Evolutionary conservation across 2,797 vertebrate species (phyloP).

Genomic region (Selene dorsalis): DNA sequence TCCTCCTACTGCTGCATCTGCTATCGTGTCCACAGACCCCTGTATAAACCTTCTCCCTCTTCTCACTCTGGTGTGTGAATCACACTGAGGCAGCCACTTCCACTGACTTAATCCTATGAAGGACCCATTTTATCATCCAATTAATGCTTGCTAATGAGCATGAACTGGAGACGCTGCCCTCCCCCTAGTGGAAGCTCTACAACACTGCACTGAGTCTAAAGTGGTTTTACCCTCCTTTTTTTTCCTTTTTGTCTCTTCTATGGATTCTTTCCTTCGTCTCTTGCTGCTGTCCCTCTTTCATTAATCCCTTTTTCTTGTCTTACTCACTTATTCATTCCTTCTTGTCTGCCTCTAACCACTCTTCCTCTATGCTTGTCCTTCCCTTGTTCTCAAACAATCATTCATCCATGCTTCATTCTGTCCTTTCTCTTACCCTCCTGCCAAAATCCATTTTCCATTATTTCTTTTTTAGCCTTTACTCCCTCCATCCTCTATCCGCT

Average conservation of each 20-base stretch:
- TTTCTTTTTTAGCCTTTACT: conserved; percentile 9
- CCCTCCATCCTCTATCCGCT: background rate
- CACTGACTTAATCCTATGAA: conserved; percentile 23
- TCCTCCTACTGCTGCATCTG: conserved; percentile 40
- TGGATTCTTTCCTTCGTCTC: conserved; percentile 12
- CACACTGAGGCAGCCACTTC: conserved; percentile 32
- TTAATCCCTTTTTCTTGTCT: conserved; percentile 45
- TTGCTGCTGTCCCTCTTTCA: conserved; percentile 4
- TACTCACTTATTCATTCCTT: conserved; percentile 36
- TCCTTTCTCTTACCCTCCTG: conserved; percentile 35
- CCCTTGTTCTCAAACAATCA: conserved; percentile 54
- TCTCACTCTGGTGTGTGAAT: conserved; percentile 34
- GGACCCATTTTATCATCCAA: conserved; percentile 14
- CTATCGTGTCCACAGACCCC: conserved; percentile 26
- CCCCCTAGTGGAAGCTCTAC: conserved; percentile 55
- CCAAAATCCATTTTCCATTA: conserved; percentile 49
- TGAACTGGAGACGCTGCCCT: background rate
- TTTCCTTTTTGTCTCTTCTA: background rate
- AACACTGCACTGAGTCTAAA: conserved; percentile 8
- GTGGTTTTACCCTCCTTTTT: background rate
- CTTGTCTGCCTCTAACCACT: background rate
- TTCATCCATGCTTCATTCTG: conserved; percentile 55
- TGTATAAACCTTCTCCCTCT: conserved; percentile 40
- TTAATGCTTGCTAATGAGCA: background rate
- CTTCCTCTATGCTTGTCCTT: conserved; percentile 36